phyloP scores from a whole-genome alignment of 2,888 invertebrate genomes.

The Eubasilissa splendida region DNA sequence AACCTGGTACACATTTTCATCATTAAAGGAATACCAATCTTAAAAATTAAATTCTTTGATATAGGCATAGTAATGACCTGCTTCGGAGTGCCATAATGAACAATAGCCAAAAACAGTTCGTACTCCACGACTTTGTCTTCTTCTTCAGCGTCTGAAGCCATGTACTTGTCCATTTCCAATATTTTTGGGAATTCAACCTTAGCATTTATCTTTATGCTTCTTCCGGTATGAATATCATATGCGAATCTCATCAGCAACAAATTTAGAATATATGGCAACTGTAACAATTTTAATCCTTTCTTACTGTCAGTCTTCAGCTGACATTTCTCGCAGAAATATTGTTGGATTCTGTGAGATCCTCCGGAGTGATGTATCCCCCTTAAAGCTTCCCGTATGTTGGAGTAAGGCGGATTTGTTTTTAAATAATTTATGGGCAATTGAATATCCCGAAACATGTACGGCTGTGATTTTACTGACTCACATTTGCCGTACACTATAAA shows the following conservation, averaged over 20 bases:
- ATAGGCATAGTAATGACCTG: slow-evolving; percentile 94
- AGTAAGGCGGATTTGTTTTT: slow-evolving; percentile 83
- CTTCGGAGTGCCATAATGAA: slow-evolving; percentile 91
- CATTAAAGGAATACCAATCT: slow-evolving; percentile 92
- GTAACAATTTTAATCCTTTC: slow-evolving; percentile 89
- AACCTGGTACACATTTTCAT: slow-evolving; percentile 62
- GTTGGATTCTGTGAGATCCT: slow-evolving; percentile 86
- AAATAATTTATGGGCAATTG: slow-evolving; percentile 89
- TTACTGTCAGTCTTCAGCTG: slow-evolving; percentile 90
- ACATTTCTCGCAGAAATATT: slow-evolving; percentile 90
- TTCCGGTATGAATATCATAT: slow-evolving; percentile 88
- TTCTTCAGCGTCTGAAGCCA: background rate
- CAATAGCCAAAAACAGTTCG: slow-evolving; percentile 92
- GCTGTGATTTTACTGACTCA: background rate
- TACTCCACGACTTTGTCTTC: slow-evolving; percentile 72
- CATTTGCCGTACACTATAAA: background rate
- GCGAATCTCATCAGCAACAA: slow-evolving; percentile 92
- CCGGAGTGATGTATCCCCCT: slow-evolving; percentile 89
- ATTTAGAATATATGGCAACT: slow-evolving; percentile 89
- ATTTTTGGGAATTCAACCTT: slow-evolving; percentile 62
- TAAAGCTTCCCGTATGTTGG: slow-evolving; percentile 87
- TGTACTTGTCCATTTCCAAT: background rate
- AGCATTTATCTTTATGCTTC: slow-evolving; percentile 90
- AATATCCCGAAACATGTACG: slow-evolving; percentile 85
- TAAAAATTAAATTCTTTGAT: slow-evolving; percentile 85